A percentile compares a stretch with the other conserved stretches of the same genome.
Evolutionary conservation across 1,140 invertebrate genomes (phyloP).

Genomic region (Heliothis subflexa): DNA sequence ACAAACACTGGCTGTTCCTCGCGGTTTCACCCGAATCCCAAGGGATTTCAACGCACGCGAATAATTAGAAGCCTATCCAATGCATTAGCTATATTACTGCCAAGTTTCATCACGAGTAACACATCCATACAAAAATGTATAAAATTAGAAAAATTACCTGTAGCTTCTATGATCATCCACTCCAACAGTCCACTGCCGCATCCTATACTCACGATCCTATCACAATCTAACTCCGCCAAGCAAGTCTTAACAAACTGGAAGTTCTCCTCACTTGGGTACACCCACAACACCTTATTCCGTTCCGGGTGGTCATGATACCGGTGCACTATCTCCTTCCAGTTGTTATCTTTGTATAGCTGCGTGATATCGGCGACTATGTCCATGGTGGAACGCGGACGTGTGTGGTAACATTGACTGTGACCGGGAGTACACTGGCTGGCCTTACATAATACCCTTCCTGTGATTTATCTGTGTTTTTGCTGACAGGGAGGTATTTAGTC

Average conservation of each 20-base stretch:
- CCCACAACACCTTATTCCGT: slow-evolving; percentile 81
- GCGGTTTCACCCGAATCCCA: too few species aligned
- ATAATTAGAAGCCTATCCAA: too few species aligned
- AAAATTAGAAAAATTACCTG: slow-evolving; percentile 60
- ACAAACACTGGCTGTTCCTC: too few species aligned
- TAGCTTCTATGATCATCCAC: slow-evolving; percentile 81
- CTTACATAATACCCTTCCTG: slow-evolving; percentile 37
- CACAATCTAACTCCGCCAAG: slow-evolving; percentile 64
- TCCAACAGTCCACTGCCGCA: slow-evolving; percentile 84
- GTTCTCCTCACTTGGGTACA: slow-evolving; percentile 81
- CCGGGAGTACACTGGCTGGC: background rate
- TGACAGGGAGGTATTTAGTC: slow-evolving; percentile 20
- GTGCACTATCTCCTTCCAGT: slow-evolving; percentile 78
- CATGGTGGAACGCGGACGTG: slow-evolving; percentile 6
- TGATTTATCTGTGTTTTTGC: slow-evolving; percentile 29
- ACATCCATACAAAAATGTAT: too few species aligned
- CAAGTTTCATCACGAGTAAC: too few species aligned
- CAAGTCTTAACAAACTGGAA: slow-evolving; percentile 70
- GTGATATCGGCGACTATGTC: slow-evolving; percentile 66
- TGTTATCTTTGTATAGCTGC: slow-evolving; percentile 65
- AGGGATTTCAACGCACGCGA: too few species aligned
- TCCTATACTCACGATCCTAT: slow-evolving; percentile 78
- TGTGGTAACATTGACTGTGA: slow-evolving; percentile 43
- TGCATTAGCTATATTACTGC: too few species aligned
- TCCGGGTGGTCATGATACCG: slow-evolving; percentile 73